These are phyloP conservation scores for Hephaestus fuliginosus DNA, from an alignment of 2,797 vertebrate genomes.

Conservation along the genomic window DNA sequence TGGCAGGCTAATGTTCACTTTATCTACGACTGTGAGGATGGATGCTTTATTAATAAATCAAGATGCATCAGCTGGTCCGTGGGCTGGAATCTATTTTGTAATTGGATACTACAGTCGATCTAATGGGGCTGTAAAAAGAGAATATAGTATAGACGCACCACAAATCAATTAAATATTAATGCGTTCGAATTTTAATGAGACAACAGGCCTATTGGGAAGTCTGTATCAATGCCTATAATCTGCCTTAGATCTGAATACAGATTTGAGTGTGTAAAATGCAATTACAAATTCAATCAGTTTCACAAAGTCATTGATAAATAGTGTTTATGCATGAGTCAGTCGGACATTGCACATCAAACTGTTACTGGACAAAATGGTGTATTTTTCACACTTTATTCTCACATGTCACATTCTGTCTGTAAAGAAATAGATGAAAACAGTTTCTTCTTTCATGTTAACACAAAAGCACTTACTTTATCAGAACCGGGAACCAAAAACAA, in stretches of 20 bases:
- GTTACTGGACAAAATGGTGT: neutral
- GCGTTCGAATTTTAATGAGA: neutral
- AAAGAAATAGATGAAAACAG: neutral
- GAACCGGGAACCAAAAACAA: neutral
- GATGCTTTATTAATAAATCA: slow-evolving; percentile 8
- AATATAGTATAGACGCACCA: neutral
- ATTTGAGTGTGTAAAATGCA: neutral
- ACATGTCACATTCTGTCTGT: neutral
- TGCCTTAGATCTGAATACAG: neutral
- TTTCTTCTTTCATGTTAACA: neutral
- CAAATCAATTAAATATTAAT: neutral
- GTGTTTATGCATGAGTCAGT: slow-evolving; percentile 3
- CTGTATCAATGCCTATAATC: neutral
- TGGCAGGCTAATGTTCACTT: neutral
- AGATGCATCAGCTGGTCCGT: slow-evolving; percentile 7
- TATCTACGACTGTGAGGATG: neutral
- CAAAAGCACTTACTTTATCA: neutral
- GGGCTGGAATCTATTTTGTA: slow-evolving; percentile 24
- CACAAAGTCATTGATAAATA: neutral
- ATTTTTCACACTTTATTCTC: neutral
- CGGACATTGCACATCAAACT: neutral
- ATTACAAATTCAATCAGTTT: neutral
- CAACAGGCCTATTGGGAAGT: neutral
- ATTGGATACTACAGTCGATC: slow-evolving; percentile 13
- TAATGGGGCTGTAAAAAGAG: slow-evolving; percentile 2